Conservation (phyloP, 53 echinoderm and acorn worm species). For the Crossaster papposus region DNA sequence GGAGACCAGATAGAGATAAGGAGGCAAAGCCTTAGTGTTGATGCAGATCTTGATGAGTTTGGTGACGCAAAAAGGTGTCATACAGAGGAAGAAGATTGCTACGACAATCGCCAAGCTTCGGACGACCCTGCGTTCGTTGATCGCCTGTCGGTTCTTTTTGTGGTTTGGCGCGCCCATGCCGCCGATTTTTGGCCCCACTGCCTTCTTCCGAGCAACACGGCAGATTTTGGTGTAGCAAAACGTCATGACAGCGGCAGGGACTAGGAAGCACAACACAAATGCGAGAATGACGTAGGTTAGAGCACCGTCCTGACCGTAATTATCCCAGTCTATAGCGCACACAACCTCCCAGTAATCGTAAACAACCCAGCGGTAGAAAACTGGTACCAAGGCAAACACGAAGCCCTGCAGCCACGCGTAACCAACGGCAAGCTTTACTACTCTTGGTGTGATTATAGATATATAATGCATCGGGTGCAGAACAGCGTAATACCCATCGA, state of each 20-base stretch:
- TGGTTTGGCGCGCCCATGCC: not conserved
- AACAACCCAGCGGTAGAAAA: constrained; percentile 56
- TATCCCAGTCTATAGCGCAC: constrained; percentile 70
- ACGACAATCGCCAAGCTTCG: constrained; percentile 60
- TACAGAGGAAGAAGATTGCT: constrained; percentile 63
- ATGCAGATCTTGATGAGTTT: constrained; percentile 71
- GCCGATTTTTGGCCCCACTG: constrained; percentile 9
- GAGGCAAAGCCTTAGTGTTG: constrained; percentile 37
- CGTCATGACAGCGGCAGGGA: constrained; percentile 57
- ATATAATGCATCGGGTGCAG: constrained; percentile 47
- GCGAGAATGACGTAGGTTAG: constrained; percentile 63
- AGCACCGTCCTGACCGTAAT: constrained; percentile 36
- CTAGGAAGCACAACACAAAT: constrained; percentile 56
- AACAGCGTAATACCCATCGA: constrained; percentile 55
- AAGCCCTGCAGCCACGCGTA: constrained; percentile 64
- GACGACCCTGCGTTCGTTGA: constrained; percentile 44
- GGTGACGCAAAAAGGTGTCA: constrained; percentile 69
- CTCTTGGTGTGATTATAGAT: constrained; percentile 42
- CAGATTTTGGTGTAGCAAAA: constrained; percentile 56
- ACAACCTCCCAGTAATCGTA: constrained; percentile 70
- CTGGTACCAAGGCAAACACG: constrained; percentile 52
- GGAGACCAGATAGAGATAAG: constrained; percentile 42
- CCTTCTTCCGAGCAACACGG: constrained; percentile 43
- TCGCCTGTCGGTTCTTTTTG: not conserved
- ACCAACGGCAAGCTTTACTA: constrained; percentile 10